phyloP scores from a whole-genome alignment of 2,888 invertebrate genomes.

The Chalcis sispes region DNA sequence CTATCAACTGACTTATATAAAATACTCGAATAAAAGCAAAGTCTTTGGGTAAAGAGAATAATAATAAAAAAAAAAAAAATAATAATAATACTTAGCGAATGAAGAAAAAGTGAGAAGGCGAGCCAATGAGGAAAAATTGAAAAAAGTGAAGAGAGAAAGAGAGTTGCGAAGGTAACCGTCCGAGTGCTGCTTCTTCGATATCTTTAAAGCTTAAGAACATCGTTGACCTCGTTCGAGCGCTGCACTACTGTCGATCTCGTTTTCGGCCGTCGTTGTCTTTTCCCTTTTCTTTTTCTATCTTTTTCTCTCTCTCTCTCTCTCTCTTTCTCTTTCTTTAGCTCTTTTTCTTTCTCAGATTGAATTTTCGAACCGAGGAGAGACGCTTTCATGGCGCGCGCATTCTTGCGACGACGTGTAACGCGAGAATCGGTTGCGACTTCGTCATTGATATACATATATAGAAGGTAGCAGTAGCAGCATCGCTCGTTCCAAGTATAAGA shows the following conservation, averaged over 20 bases:
- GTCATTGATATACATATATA: too few relatives aligned
- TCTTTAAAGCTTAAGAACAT: slow-evolving; percentile 72
- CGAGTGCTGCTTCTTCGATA: slow-evolving; percentile 66
- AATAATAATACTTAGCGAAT: not conserved
- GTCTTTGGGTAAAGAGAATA: too few relatives aligned
- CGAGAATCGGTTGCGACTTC: slow-evolving; percentile 11
- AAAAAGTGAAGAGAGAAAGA: not conserved
- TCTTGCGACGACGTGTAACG: slow-evolving; percentile 20
- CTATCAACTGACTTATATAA: too few relatives aligned
- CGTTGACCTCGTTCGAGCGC: slow-evolving; percentile 70
- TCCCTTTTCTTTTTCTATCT: too few relatives aligned
- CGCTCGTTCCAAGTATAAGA: too few relatives aligned
- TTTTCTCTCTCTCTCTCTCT: too few relatives aligned
- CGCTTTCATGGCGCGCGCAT: slow-evolving; percentile 8
- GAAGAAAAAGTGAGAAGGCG: not conserved
- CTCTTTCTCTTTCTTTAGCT: too few relatives aligned
- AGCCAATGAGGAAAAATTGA: slow-evolving; percentile 25
- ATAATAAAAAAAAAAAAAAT: too few relatives aligned
- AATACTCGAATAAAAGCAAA: too few relatives aligned
- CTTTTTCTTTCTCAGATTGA: slow-evolving; percentile 55
- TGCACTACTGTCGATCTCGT: slow-evolving; percentile 55
- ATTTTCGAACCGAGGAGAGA: slow-evolving; percentile 46
- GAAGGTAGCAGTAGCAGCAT: too few relatives aligned
- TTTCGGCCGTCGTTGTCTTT: slow-evolving; percentile 59
- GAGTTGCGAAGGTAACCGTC: slow-evolving; percentile 50